Conservation (phyloP, 2,888 invertebrate species). For the Gymnosoma rotundatum region DNA sequence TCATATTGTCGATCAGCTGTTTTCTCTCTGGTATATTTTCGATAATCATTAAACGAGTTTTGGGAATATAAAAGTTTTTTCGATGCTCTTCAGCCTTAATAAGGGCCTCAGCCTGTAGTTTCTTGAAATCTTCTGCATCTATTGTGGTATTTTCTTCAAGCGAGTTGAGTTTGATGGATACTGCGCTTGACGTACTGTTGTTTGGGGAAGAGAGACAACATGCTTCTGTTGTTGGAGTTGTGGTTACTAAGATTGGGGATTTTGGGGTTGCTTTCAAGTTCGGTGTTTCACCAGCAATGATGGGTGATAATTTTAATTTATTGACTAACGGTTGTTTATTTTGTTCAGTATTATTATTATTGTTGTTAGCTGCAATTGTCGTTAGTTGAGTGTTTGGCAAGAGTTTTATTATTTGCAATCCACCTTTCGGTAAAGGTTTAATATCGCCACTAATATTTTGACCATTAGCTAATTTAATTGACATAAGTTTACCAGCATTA, state of each 20-base stretch:
- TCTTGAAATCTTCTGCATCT: slow-evolving; percentile 58
- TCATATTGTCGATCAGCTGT: slow-evolving; percentile 75
- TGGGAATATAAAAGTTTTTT: slow-evolving; percentile 70
- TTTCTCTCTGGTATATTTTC: slow-evolving; percentile 76
- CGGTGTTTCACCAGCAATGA: not conserved
- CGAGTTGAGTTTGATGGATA: slow-evolving; percentile 48
- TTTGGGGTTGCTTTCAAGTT: not conserved
- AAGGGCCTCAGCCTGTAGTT: slow-evolving; percentile 58
- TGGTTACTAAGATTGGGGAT: not conserved
- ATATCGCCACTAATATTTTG: slow-evolving; percentile 7
- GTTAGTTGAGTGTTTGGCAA: slow-evolving; percentile 53
- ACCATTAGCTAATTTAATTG: slow-evolving; percentile 35
- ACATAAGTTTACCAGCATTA: not conserved
- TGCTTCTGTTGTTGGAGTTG: slow-evolving; percentile 1
- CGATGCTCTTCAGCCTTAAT: slow-evolving; percentile 42
- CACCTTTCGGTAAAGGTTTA: slow-evolving; percentile 45
- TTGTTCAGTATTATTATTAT: slow-evolving; percentile 4
- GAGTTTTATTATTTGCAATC: slow-evolving; percentile 63
- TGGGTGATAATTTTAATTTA: slow-evolving; percentile 1
- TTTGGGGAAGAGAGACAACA: not conserved
- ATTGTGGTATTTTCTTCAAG: slow-evolving; percentile 54
- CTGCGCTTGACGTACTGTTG: not conserved
- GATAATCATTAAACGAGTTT: slow-evolving; percentile 66
- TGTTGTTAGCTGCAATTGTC: slow-evolving; percentile 10
- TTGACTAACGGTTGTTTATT: slow-evolving; percentile 8